These are phyloP conservation scores for Diabrotica balteata DNA, from an alignment of 2,888 invertebrate species.

Conservation along the genomic window DNA sequence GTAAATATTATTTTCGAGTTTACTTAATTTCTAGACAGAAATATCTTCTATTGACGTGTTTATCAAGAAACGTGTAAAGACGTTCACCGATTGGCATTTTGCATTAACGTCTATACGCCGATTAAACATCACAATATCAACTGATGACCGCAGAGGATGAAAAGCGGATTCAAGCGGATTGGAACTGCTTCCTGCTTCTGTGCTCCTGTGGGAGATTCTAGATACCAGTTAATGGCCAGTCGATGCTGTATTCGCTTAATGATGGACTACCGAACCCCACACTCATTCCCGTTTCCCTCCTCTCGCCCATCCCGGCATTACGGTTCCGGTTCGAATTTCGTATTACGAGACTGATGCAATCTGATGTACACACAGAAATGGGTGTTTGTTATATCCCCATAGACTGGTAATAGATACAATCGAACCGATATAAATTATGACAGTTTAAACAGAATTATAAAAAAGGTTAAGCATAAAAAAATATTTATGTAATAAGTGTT, in stretches of 20 bases:
- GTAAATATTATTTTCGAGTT: too few relatives aligned
- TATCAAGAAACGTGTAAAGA: too few relatives aligned
- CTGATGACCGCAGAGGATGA: slow-evolving; percentile 1
- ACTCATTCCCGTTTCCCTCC: not conserved
- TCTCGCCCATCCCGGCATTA: not conserved
- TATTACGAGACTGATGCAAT: not conserved
- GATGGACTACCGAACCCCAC: slow-evolving; percentile 5
- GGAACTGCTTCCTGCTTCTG: slow-evolving; percentile 11
- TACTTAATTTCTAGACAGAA: too few relatives aligned
- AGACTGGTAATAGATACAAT: too few relatives aligned
- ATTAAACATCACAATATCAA: slow-evolving; percentile 8
- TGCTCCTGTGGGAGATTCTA: slow-evolving; percentile 6
- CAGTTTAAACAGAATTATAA: too few relatives aligned
- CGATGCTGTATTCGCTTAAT: slow-evolving; percentile 8
- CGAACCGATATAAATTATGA: too few relatives aligned
- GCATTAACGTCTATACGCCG: not conserved
- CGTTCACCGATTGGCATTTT: too few relatives aligned
- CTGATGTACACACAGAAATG: too few relatives aligned
- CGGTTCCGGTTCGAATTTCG: not conserved
- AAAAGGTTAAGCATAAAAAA: too few relatives aligned
- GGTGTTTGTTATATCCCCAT: too few relatives aligned
- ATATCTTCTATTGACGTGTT: too few relatives aligned
- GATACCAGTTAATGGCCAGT: slow-evolving; percentile 12
- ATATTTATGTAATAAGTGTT: too few relatives aligned
- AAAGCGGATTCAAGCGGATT: slow-evolving; percentile 11